Evolutionary conservation across 2,888 invertebrate genomes (phyloP).

Genomic region (Brachypalpus laphriformis): DNA sequence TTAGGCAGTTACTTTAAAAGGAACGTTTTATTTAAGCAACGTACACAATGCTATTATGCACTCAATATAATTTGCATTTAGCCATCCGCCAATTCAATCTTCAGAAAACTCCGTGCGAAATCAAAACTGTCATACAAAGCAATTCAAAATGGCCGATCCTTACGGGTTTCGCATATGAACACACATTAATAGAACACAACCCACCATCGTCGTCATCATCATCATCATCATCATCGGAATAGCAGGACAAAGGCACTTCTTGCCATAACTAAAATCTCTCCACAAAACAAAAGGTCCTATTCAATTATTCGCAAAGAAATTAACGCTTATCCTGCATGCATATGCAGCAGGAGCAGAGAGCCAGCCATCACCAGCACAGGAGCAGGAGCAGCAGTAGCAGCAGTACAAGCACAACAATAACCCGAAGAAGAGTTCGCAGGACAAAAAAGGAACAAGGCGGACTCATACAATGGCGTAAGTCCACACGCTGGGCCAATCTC

Average conservation of each 20-base stretch:
- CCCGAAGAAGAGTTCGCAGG: conserved; percentile 67
- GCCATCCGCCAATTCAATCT: not conserved
- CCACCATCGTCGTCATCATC: conserved; percentile 48
- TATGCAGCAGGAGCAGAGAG: conserved; percentile 63
- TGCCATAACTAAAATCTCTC: conserved; percentile 73
- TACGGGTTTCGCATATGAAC: conserved; percentile 37
- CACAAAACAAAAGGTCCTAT: conserved; percentile 73
- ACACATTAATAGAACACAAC: conserved; percentile 56
- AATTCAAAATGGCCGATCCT: conserved; percentile 69
- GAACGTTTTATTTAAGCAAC: too few species aligned
- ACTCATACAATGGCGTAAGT: conserved; percentile 70
- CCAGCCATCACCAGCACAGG: conserved; percentile 9
- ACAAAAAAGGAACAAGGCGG: conserved; percentile 72
- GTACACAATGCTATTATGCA: too few species aligned
- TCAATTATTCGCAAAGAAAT: conserved; percentile 74
- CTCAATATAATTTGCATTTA: not conserved
- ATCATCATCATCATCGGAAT: conserved; percentile 49
- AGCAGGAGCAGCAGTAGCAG: not conserved
- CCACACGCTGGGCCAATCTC: conserved; percentile 73
- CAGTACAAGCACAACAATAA: conserved; percentile 61
- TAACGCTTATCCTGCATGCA: conserved; percentile 74
- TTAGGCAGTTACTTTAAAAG: too few species aligned
- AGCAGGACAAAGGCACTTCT: conserved; percentile 72
- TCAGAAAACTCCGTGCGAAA: conserved; percentile 2
- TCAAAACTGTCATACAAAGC: conserved; percentile 49